These are phyloP conservation scores for Tanypteryx hageni DNA, from an alignment of 2,888 invertebrate genomes.

Conservation along the genomic window DNA sequence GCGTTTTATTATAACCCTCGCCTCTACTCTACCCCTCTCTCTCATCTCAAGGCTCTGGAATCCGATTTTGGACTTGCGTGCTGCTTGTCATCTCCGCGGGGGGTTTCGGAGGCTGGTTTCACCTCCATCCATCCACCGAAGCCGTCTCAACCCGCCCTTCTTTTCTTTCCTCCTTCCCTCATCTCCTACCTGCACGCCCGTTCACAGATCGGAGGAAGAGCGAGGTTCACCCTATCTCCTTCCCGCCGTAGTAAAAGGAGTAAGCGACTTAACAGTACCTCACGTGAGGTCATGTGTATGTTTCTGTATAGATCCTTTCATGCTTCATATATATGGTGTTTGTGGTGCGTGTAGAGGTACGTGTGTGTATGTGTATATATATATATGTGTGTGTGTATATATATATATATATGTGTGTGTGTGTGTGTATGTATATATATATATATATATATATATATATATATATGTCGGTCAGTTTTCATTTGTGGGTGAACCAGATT, in stretches of 20 bases:
- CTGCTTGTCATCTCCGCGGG: conserved; percentile 33
- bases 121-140: no score
- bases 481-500: no score
- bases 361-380: no score
- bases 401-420: no score
- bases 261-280: neutral
- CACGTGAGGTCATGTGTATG: no score
- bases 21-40: neutral
- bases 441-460: no score
- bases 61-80: conserved; percentile 27
- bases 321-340: no score
- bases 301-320: no score
- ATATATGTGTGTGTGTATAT: no score
- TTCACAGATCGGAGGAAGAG: neutral
- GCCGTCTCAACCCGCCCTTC: neutral
- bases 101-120: neutral
- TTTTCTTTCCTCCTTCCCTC: neutral
- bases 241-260: neutral
- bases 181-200: neutral
- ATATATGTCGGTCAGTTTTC: no score
- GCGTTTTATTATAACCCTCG: neutral
- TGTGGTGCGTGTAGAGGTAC: no score
- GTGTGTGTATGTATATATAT: no score
- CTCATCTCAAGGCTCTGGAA: neutral
- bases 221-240: neutral